Conservation (phyloP, 2,888 invertebrate species). For the Latheticus oryzae region DNA sequence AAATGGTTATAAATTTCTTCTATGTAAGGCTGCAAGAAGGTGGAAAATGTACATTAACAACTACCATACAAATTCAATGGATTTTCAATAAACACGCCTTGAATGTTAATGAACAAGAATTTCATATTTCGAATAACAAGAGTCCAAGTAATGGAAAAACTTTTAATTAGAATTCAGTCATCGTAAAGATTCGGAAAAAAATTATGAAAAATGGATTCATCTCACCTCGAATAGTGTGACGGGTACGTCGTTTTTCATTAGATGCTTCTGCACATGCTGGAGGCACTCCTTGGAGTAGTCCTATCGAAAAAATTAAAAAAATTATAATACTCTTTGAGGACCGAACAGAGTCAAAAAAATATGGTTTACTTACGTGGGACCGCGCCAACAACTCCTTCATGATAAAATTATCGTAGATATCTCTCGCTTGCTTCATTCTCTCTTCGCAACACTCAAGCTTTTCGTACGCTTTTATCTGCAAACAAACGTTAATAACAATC, state of each 20-base stretch:
- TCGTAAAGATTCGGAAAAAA: constrained; percentile 5
- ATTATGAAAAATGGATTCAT: constrained; percentile 36
- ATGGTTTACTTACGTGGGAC: constrained; percentile 97
- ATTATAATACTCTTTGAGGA: no score
- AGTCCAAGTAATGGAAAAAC: constrained; percentile 34
- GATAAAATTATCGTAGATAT: constrained; percentile 99
- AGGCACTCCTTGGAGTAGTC: constrained; percentile 98
- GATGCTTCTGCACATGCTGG: constrained; percentile 96
- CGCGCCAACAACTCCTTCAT: constrained; percentile 99
- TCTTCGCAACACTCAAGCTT: constrained; percentile 98
- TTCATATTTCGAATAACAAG: constrained; percentile 25
- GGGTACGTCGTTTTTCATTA: constrained; percentile 97
- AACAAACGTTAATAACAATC: constrained; percentile 26
- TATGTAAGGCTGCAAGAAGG: constrained; percentile 92
- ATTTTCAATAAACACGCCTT: neutral
- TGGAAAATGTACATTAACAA: constrained; percentile 10
- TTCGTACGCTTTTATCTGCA: constrained; percentile 97
- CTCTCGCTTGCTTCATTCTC: constrained; percentile 91
- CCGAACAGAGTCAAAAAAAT: no score
- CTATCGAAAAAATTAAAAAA: constrained; percentile 80
- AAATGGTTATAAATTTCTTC: constrained; percentile 99
- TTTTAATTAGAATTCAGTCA: constrained; percentile 33
- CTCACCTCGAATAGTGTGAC: constrained; percentile 96
- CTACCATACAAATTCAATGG: constrained; percentile 8
- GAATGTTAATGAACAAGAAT: constrained; percentile 8